Percentiles rank a stretch among this genome's conserved stretches.
Evolutionary conservation across 2,797 vertebrate species (phyloP).

Genomic region (Sebastes glaucus): DNA sequence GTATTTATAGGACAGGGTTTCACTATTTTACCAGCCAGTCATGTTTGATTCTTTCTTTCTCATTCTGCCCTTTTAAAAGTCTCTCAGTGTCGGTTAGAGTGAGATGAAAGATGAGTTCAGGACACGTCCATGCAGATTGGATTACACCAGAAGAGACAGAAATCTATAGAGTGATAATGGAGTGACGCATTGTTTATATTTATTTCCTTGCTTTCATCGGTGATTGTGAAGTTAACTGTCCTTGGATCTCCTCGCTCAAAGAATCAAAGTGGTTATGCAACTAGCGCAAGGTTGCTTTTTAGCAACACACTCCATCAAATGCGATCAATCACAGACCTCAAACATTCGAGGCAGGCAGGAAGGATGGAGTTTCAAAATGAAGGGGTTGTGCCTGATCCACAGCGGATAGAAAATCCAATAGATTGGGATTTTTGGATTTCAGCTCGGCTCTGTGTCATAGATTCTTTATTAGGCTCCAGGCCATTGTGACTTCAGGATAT

Average conservation of each 20-base stretch:
- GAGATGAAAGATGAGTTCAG: conserved; percentile 40
- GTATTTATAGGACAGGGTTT: background rate
- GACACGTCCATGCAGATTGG: conserved; percentile 27
- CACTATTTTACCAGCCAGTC: background rate
- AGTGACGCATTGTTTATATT: conserved; percentile 44
- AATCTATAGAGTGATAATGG: conserved; percentile 44
- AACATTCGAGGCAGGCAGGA: conserved; percentile 60
- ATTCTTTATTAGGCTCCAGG: conserved; percentile 58
- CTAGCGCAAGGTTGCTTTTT: conserved; percentile 47
- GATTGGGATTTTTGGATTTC: conserved; percentile 64
- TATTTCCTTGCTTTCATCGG: conserved; percentile 29
- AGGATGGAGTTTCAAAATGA: conserved; percentile 62
- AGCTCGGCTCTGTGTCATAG: conserved; percentile 42
- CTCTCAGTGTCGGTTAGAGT: conserved; percentile 6
- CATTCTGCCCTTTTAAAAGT: conserved; percentile 11
- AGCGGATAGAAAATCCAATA: conserved; percentile 65
- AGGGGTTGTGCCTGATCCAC: conserved; percentile 55
- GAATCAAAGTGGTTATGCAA: conserved; percentile 43
- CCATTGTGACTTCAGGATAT: conserved; percentile 50
- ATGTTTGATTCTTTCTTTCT: background rate
- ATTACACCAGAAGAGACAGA: conserved; percentile 43
- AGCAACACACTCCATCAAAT: conserved; percentile 61
- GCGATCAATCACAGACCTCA: conserved; percentile 69
- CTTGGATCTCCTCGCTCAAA: conserved; percentile 53
- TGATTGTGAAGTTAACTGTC: conserved; percentile 56